Conservation (phyloP, 2,888 invertebrate genomes). For the Coenonympha arcania region DNA sequence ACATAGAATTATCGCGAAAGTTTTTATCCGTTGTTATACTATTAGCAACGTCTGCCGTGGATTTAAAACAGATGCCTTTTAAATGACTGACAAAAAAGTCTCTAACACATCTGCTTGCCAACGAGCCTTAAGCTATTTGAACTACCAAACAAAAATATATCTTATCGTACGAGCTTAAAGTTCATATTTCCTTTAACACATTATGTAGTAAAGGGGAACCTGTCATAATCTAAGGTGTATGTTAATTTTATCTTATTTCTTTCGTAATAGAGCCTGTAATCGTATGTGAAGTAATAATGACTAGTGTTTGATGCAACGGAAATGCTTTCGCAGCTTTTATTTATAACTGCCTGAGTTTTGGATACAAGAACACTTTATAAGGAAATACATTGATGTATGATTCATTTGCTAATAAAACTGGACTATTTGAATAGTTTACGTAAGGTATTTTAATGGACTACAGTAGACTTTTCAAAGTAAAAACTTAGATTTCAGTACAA, state of each 20-base stretch:
- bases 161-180: conserved; percentile 9
- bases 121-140: conserved; percentile 15
- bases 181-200: conserved; percentile 12
- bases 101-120: conserved; percentile 33
- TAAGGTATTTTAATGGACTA: background rate
- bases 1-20: background rate
- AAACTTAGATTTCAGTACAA: background rate
- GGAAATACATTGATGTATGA: background rate
- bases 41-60: conserved; percentile 15
- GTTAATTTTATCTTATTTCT: conserved; percentile 4
- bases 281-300: conserved; percentile 12
- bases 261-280: conserved; percentile 4
- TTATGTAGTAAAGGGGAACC: conserved; percentile 7
- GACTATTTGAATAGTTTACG: background rate
- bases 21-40: conserved; percentile 7
- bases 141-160: conserved; percentile 18
- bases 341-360: conserved; percentile 22
- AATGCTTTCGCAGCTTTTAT: conserved; percentile 28
- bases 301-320: conserved; percentile 23
- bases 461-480: background rate
- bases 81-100: conserved; percentile 33
- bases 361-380: background rate
- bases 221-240: conserved; percentile 7
- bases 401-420: background rate
- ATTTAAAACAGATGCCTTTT: conserved; percentile 32